Evolutionary conservation across 2,797 vertebrate species (phyloP), one percentile per base, ranked within the genome.

Genomic region (Champsocephalus gunnari): DNA sequence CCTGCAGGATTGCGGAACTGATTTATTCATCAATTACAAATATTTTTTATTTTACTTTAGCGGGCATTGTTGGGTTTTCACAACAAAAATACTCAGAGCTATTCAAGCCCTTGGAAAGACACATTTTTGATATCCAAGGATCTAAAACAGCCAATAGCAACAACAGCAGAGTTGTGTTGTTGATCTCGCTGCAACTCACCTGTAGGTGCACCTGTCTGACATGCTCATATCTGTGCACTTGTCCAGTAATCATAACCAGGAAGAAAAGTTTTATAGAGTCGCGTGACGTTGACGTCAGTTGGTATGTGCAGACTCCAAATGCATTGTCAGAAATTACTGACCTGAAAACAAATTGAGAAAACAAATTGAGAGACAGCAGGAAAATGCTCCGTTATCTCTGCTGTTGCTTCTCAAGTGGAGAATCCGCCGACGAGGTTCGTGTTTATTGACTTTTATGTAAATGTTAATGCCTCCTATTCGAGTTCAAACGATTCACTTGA

Each of bases 261-360:
- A 85, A 87, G 75, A 63, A 34, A 67, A 21, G 21, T 32, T 69
- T 73, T 44, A n/a, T 58, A 21, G 11, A 73, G 67, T 68, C 91
- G 14, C 88, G 57, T 94, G 93, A 93, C 85, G 16, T 8, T 88
- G 89, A 93, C 92, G 92, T 93, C 83, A 92, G 7, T 17, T 3
- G 75, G 86, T 88, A 88, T 88, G 81, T 89, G 83, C 32, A 47
- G 69, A 72, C 61, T 6, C 44, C 64, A 73, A 50, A 81, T 48
- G 49, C 71, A 73, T 85, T 89, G 89, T 89, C 43, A 55, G 66
- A 64, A 81, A 61, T 74, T 66, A 83, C 3, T 93, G 90, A 92
- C 87, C 88, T 43, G 85, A 89, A 86, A 87, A 82, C 71, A 45
- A 70, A 71, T 6, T 43, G 64, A 68, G 44, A 64, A 86, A 87